Evolutionary conservation across 2,797 vertebrate species (phyloP), one percentile per base, ranked within the genome.

Genomic region (Eulemur rubriventer): DNA sequence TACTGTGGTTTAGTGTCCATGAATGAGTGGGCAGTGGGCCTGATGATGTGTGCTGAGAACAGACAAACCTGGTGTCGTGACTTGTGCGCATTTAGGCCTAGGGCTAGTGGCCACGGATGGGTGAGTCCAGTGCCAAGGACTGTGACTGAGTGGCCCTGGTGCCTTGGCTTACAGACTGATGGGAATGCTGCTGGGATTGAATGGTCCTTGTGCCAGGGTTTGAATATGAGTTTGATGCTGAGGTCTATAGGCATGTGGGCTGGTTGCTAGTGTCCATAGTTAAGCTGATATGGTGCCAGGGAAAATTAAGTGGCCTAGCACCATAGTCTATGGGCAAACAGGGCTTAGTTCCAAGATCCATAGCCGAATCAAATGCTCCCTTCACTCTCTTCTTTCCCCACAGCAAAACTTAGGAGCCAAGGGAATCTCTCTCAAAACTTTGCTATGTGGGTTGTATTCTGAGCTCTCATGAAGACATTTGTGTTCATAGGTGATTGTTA

Each of bases 201-300:
- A 3, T 10, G 11, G 8, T 4, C 55, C 17, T 65, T 13, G 52
- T 52, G 4, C 35, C 10, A 0, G 12, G 3, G 18, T 75, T 4
- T 57, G 26, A 9, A n/a, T 55, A 1, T 20, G 13, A 20, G 12
- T 30, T 28, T 81, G 38, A 2, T 55, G 13, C 33, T 70, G 30
- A 57, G 5, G 16, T n/a, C 3, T 41, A 5, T 4, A 18, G 17
- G 1, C 26, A 35, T 11, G 30, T 13, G 17, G 5, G 7, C 24
- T 10, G 30, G 6, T n/a, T 18, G 0, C n/a, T 69, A 1, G 2
- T 59, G 11, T 26, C 26, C 0, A 46, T 35, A 2, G 2, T 41
- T n/a, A 69, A 67, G 1, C 10, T 61, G 41, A 30, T 3, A 22
- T 92, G 59, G 14, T 33, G 1, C 1, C 11, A 17, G 41, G 28